phyloP scores from a whole-genome alignment of 2,888 invertebrate species.

The Ischnus inquisitorius region DNA sequence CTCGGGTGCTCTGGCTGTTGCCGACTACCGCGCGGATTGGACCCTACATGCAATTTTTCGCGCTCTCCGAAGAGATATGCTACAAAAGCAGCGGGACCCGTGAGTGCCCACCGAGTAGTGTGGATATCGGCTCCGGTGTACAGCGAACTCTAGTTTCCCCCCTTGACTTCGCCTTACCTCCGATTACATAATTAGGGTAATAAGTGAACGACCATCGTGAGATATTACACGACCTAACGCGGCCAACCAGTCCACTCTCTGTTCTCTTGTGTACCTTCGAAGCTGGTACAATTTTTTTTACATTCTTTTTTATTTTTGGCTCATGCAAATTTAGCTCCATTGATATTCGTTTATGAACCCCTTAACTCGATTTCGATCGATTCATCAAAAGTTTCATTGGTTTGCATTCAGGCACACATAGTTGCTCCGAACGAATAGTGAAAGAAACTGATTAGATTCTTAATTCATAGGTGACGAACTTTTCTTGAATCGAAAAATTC shows the following conservation, averaged over 20 bases:
- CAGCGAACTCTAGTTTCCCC: neutral
- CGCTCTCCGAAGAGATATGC: slow-evolving; percentile 40
- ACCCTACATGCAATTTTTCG: slow-evolving; percentile 1
- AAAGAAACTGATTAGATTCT: no score
- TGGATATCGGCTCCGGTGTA: no score
- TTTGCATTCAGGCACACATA: no score
- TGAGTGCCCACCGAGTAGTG: neutral
- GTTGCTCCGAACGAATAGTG: no score
- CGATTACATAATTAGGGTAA: slow-evolving; percentile 76
- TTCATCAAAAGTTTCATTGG: no score
- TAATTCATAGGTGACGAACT: no score
- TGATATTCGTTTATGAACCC: neutral
- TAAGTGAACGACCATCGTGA: slow-evolving; percentile 72
- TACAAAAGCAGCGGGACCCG: slow-evolving; percentile 32
- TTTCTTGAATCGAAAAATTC: no score
- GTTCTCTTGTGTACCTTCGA: neutral
- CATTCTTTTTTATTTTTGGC: neutral
- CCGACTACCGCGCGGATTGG: slow-evolving; percentile 58
- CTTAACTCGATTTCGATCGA: no score
- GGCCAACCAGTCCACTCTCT: slow-evolving; percentile 3
- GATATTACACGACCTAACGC: slow-evolving; percentile 25
- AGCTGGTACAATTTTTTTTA: neutral
- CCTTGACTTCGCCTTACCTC: slow-evolving; percentile 54
- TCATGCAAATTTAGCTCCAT: slow-evolving; percentile 65
- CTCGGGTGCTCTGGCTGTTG: slow-evolving; percentile 70